Evolutionary conservation across 2,797 vertebrate genomes (phyloP).

Genomic region (Trachops cirrhosus): DNA sequence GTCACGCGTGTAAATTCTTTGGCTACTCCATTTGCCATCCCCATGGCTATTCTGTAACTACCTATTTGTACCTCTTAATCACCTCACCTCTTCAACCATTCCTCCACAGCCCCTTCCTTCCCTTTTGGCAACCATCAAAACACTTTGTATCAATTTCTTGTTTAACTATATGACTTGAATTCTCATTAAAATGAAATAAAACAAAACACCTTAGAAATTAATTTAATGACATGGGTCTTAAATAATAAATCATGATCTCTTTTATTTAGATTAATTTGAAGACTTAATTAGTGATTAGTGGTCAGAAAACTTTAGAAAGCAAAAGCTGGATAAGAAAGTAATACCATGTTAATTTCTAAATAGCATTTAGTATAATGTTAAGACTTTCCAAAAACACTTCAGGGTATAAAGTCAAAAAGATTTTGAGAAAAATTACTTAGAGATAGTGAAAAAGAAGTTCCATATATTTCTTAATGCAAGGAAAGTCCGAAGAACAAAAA

Average conservation of each 20-base stretch:
- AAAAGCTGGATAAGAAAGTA: constrained; percentile 3
- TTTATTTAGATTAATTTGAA: constrained; percentile 38
- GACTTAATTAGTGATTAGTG: background rate
- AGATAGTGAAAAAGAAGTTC: constrained; percentile 1
- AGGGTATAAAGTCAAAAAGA: background rate
- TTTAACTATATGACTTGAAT: constrained; percentile 6
- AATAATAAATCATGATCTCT: background rate
- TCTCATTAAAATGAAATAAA: background rate
- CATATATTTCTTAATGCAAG: background rate
- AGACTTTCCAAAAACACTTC: background rate
- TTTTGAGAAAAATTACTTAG: background rate
- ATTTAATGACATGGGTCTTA: background rate
- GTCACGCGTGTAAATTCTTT: too few species aligned
- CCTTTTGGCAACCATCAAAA: background rate
- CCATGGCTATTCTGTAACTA: too few species aligned
- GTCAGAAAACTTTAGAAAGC: constrained; percentile 34
- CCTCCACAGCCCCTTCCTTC: too few species aligned
- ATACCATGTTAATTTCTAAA: background rate
- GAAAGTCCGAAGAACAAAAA: background rate
- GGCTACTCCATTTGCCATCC: too few species aligned
- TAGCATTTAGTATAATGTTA: background rate
- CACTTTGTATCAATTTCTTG: background rate
- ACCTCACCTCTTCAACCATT: too few species aligned
- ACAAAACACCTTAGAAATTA: constrained; percentile 38
- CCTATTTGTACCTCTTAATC: too few species aligned